Conservation (phyloP, 2,797 vertebrate species). For the Sebastes vulpes region DNA sequence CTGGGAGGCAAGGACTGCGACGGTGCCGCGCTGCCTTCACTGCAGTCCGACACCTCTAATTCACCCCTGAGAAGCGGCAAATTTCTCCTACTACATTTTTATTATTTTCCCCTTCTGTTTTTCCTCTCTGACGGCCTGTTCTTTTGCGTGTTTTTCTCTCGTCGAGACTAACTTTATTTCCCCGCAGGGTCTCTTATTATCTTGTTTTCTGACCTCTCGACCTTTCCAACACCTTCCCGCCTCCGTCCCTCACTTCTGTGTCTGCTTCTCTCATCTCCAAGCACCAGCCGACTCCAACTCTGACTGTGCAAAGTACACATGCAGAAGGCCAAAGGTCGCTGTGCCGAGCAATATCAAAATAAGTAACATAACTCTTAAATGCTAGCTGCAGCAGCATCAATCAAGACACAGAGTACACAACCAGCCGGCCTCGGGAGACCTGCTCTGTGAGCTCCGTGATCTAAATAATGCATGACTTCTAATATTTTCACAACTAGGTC, state of each 20-base stretch:
- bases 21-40: constrained; percentile 1
- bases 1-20: constrained; percentile 33
- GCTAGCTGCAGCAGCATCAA: constrained; percentile 24
- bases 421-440: neutral
- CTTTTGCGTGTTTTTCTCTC: neutral
- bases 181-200: neutral
- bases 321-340: constrained; percentile 22
- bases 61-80: constrained; percentile 8
- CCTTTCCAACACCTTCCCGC: neutral
- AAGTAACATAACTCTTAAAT: constrained; percentile 15
- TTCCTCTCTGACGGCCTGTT: neutral
- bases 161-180: neutral
- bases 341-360: constrained; percentile 19
- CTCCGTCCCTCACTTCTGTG: neutral
- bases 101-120: neutral
- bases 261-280: neutral
- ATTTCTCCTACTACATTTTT: neutral
- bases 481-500: constrained; percentile 38
- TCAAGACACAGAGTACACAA: constrained; percentile 20
- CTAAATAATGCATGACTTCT: constrained; percentile 49
- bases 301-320: constrained; percentile 15
- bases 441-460: neutral
- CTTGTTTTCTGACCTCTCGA: constrained; percentile 30
- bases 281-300: neutral
- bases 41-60: constrained; percentile 4